These are phyloP conservation scores for Pseudomyrmex flavicornis DNA, from an alignment of 1,140 invertebrate genomes.

Conservation along the genomic window DNA sequence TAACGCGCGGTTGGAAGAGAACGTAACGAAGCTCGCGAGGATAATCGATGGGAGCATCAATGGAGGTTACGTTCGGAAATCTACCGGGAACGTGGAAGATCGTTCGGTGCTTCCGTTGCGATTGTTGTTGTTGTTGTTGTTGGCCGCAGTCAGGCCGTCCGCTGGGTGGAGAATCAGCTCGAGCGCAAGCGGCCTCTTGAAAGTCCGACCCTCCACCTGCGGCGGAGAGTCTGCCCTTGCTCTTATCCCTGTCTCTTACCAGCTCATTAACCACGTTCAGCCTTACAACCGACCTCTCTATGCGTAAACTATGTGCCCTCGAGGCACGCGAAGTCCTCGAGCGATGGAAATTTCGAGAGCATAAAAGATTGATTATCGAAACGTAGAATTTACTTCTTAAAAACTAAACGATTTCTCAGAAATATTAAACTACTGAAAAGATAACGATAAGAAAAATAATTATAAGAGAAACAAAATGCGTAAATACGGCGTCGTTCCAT, in stretches of 20 bases:
- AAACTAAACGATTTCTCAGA: too few species aligned
- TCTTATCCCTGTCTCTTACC: slow-evolving; percentile 74
- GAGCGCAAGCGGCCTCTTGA: slow-evolving; percentile 21
- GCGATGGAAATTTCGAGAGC: slow-evolving; percentile 2
- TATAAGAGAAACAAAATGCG: too few species aligned
- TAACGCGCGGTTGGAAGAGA: slow-evolving; percentile 48
- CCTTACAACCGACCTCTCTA: slow-evolving; percentile 68
- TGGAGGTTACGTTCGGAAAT: slow-evolving; percentile 44
- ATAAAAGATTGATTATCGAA: slow-evolving; percentile 1
- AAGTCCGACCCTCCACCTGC: slow-evolving; percentile 59
- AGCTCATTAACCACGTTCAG: slow-evolving; percentile 78
- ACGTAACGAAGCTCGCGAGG: slow-evolving; percentile 41
- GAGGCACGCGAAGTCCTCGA: slow-evolving; percentile 34
- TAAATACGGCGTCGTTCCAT: slow-evolving; percentile 12
- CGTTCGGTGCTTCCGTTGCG: slow-evolving; percentile 41
- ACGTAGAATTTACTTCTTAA: not conserved
- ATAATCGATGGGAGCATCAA: slow-evolving; percentile 61
- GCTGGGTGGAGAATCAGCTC: not conserved
- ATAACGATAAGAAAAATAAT: too few species aligned
- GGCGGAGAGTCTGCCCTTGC: slow-evolving; percentile 47
- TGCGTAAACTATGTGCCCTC: slow-evolving; percentile 59
- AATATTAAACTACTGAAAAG: too few species aligned
- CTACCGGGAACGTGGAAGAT: slow-evolving; percentile 27
- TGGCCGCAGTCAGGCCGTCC: slow-evolving; percentile 8
- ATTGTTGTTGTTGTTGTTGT: slow-evolving; percentile 15